phyloP scores from a whole-genome alignment of 2,888 invertebrate species.

The Sphecodes monilicornis region DNA sequence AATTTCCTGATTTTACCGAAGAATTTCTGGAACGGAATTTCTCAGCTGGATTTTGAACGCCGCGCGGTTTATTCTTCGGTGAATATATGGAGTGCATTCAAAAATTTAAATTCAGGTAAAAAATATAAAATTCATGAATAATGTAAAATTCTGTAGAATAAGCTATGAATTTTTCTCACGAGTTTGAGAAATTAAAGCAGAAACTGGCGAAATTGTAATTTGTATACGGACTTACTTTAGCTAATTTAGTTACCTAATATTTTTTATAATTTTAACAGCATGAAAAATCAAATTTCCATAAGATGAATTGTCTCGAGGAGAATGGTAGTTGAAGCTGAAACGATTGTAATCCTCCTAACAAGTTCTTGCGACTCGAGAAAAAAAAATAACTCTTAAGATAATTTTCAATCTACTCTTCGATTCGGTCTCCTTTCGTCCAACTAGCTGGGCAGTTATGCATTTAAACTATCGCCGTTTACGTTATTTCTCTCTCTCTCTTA shows the following conservation, averaged over 20 bases:
- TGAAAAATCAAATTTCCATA: not conserved
- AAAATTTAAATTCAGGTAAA: not conserved
- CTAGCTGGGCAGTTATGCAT: slow-evolving; percentile 57
- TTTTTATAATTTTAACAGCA: not conserved
- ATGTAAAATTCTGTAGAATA: not conserved
- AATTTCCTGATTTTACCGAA: not conserved
- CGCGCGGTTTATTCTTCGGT: not conserved
- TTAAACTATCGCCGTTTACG: slow-evolving; percentile 49
- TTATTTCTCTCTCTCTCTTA: not conserved
- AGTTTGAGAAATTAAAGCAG: not conserved
- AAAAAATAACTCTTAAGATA: slow-evolving; percentile 38
- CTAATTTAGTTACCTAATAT: too few relatives aligned
- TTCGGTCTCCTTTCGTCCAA: slow-evolving; percentile 29
- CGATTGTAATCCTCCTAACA: slow-evolving; percentile 20
- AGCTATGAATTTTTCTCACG: not conserved
- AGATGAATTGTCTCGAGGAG: not conserved
- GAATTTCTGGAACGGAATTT: not conserved
- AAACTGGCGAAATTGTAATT: not conserved
- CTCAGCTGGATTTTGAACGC: not conserved
- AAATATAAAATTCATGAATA: not conserved
- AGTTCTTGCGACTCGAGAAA: slow-evolving; percentile 29
- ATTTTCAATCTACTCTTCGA: slow-evolving; percentile 29
- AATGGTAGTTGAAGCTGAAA: slow-evolving; percentile 31
- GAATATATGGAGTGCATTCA: not conserved
- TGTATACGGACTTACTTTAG: not conserved